Base-by-base conservation (phyloP, 1,140 invertebrate species). In the Conus betulinus region DNA sequence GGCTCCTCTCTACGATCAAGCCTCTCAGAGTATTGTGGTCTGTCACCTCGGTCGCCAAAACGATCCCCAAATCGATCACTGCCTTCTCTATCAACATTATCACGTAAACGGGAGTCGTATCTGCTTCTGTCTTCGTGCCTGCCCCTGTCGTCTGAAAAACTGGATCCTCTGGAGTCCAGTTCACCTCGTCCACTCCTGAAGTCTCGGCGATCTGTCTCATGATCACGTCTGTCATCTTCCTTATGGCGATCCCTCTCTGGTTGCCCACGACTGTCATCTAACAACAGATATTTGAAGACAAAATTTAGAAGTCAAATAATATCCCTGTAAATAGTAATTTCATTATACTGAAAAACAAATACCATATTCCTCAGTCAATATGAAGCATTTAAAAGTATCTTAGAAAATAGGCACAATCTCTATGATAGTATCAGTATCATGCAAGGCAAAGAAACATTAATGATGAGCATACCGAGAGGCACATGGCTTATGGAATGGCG, bases 31-130 rank as follows among this genome's bases (percentile, higher is more conserved):
- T 20, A 81, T 10, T 7, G 79, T 17, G 79, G 55, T 25, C 82
- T 84, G 82, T 84, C 82, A 52, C 51, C 27, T 11, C 25, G n/a
- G 15, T 79, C 78, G 7, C 78, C 8, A 13, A 84, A 52, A 7
- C 82, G 74, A 55, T 89, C 88, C 60, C 55, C 11, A 52, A 25
- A 63, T 27, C n/a, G 23, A 51, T 55, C 57, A 82, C 15, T 39
- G 25, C 52, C 11, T 78, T 87, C 88, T 74, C 88, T 53, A 17
- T 81, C 79, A 78, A 39, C 3, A 10, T 39, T 27, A 23, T 74
- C 60, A 5, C 84, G 23, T 51, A 11, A 51, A 10, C 84, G 63
- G 15, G 63, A 51, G 10, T 85, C 84, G 20, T 20, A 71, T 20
- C 67, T 8, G 63, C 51, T 63, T 27, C 83, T 63, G 83, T 84